Conservation (phyloP, 2,797 vertebrate species). For the Xenentodon cancila region DNA sequence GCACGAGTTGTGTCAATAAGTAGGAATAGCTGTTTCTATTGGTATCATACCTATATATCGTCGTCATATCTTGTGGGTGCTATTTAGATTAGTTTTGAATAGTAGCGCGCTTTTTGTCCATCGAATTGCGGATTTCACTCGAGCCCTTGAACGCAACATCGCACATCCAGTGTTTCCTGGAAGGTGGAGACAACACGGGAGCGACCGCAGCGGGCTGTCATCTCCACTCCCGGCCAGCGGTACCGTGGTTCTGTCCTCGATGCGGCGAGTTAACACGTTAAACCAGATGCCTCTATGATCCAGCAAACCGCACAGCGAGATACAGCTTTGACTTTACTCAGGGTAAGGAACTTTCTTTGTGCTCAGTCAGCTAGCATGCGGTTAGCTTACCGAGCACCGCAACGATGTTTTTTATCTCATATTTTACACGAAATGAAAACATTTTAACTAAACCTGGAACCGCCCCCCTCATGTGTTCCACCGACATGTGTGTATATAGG, state of each 20-base stretch:
- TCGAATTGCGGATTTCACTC: background rate
- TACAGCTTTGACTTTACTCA: conserved; percentile 55
- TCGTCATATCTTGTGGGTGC: background rate
- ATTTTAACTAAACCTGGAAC: too few species aligned
- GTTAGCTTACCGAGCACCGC: conserved; percentile 34
- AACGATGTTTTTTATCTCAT: too few species aligned
- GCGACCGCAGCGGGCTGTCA: conserved; percentile 18
- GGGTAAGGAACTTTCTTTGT: conserved; percentile 62
- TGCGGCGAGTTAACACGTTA: conserved; percentile 39
- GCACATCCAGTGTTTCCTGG: conserved; percentile 38
- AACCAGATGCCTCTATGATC: conserved; percentile 78
- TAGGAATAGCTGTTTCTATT: too few species aligned
- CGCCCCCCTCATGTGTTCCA: too few species aligned
- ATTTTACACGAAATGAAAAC: too few species aligned
- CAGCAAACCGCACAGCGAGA: conserved; percentile 59
- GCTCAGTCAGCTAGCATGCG: conserved; percentile 18
- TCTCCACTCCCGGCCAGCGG: background rate
- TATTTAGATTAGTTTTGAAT: background rate
- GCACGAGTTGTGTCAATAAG: too few species aligned
- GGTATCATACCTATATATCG: too few species aligned
- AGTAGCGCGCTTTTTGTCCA: background rate
- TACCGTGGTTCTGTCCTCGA: too few species aligned
- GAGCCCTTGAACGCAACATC: conserved; percentile 54
- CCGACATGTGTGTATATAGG: too few species aligned
- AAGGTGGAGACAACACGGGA: conserved; percentile 40